These are phyloP conservation scores for Loris lydekkerianus DNA, from an alignment of 2,797 vertebrate genomes.

Conservation along the genomic window DNA sequence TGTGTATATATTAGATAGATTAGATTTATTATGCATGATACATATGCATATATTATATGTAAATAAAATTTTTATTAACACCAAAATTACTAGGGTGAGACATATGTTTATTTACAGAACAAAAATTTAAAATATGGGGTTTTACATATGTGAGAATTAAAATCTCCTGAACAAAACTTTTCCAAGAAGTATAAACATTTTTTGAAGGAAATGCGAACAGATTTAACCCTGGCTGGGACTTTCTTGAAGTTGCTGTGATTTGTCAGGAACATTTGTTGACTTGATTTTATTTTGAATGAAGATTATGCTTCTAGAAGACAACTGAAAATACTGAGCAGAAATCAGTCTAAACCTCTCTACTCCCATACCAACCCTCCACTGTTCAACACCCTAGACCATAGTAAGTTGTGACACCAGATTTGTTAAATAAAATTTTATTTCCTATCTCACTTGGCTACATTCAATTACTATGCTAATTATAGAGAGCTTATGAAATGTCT, in stretches of 20 bases:
- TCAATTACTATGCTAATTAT: background rate
- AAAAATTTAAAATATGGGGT: background rate
- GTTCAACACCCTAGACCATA: background rate
- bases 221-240: background rate
- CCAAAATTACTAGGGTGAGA: background rate
- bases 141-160: constrained; percentile 62
- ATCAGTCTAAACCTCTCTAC: background rate
- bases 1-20: too few relatives aligned
- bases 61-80: constrained; percentile 11
- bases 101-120: constrained; percentile 4
- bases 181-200: background rate
- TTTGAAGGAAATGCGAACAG: background rate
- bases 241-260: constrained; percentile 41
- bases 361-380: background rate
- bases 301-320: constrained; percentile 19
- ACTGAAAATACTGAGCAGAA: background rate
- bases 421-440: constrained; percentile 43
- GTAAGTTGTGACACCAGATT: background rate
- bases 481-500: background rate
- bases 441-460: background rate
- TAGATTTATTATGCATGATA: too few relatives aligned
- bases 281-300: constrained; percentile 33
- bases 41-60: background rate
- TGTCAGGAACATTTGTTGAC: constrained; percentile 10
- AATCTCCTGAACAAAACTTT: constrained; percentile 42